phyloP scores from a whole-genome alignment of 2,888 invertebrate genomes.

The Nematopogon swammerdamellus region DNA sequence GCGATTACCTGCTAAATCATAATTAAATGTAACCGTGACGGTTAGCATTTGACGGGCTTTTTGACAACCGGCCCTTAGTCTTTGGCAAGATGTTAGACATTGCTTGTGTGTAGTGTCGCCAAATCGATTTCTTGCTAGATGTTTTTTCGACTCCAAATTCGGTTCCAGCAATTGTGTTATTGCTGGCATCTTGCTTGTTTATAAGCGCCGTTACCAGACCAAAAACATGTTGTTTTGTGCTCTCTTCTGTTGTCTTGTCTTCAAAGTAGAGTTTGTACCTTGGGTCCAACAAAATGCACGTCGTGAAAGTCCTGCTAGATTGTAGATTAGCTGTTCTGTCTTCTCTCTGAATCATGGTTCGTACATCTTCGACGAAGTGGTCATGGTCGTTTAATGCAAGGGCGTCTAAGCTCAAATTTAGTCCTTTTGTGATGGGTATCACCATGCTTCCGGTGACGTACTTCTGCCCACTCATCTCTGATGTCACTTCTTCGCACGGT shows the following conservation, averaged over 20 bases:
- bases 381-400: background rate
- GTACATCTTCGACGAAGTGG: background rate
- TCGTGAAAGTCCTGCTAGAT: conserved; percentile 7
- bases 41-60: too few species aligned
- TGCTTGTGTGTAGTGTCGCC: too few species aligned
- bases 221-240: conserved; percentile 6
- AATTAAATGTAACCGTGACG: too few species aligned
- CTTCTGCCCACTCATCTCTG: conserved; percentile 11
- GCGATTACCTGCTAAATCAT: too few species aligned
- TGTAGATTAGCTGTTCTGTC: conserved; percentile 7
- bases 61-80: too few species aligned
- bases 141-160: too few species aligned
- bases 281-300: conserved; percentile 10
- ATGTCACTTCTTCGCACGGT: conserved; percentile 10
- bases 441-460: conserved; percentile 10
- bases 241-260: conserved; percentile 5
- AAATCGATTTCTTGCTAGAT: too few species aligned
- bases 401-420: background rate
- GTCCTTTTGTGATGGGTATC: conserved; percentile 7
- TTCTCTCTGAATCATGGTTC: conserved; percentile 7
- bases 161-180: too few species aligned
- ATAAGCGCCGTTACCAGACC: too few species aligned
- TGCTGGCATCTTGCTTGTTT: too few species aligned
- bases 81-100: too few species aligned
- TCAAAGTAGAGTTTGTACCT: conserved; percentile 10